Conservation (phyloP, 2,797 vertebrate species). For the Otolemur crassicaudatus region DNA sequence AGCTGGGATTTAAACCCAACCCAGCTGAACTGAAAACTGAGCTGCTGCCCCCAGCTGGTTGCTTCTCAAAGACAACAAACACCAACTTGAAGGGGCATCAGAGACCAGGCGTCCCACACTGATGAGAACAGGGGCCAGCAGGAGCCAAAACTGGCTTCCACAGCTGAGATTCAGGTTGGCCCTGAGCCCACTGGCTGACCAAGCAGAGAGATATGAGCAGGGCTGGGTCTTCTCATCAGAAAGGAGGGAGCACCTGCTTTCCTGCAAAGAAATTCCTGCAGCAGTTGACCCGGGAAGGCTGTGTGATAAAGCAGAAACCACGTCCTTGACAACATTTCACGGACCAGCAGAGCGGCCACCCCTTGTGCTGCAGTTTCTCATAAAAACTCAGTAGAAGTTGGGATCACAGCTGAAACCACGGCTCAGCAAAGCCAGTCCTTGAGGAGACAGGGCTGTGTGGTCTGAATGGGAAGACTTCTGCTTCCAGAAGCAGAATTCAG, state of each 20-base stretch:
- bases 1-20: neutral
- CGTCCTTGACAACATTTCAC: too few relatives aligned
- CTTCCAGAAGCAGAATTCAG: neutral
- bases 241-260: rapidly evolving
- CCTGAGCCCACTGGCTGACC: too few relatives aligned
- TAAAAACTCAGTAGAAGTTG: neutral
- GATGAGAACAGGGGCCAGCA: too few relatives aligned
- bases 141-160: rapidly evolving
- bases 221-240: neutral
- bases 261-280: too few relatives aligned
- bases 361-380: neutral
- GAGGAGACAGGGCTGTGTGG: rapidly evolving
- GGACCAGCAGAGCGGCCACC: too few relatives aligned
- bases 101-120: rapidly evolving
- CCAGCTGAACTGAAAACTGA: rapidly evolving
- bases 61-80: neutral
- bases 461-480: rapidly evolving
- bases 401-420: rapidly evolving
- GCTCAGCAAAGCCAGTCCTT: rapidly evolving
- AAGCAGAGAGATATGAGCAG: rapidly evolving
- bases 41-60: rapidly evolving
- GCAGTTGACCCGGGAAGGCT: neutral
- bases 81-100: rapidly evolving
- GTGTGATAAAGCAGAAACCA: rapidly evolving
- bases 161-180: rapidly evolving